Conservation (phyloP, 2,888 invertebrate genomes). For the Notocelia uddmanniana region DNA sequence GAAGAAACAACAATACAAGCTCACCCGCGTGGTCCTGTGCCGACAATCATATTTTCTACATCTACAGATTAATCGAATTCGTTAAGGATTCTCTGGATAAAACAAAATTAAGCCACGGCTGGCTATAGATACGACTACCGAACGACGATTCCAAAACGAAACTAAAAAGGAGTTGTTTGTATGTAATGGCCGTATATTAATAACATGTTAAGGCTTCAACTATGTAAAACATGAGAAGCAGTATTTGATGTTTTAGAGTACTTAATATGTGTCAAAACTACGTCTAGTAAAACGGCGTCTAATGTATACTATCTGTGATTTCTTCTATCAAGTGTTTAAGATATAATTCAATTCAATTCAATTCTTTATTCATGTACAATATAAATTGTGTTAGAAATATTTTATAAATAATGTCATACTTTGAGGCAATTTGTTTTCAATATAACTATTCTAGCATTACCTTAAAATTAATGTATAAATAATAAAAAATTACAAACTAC, state of each 20-base stretch:
- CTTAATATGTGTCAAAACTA: slow-evolving; percentile 33
- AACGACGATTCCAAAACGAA: not conserved
- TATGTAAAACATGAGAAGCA: slow-evolving; percentile 2
- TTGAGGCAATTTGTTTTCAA: too few species aligned
- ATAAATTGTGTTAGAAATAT: too few species aligned
- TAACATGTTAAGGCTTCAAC: not conserved
- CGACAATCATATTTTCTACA: slow-evolving; percentile 67
- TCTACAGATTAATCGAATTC: slow-evolving; percentile 56
- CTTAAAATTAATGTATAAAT: too few species aligned
- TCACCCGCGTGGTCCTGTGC: slow-evolving; percentile 59
- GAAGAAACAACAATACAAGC: slow-evolving; percentile 50
- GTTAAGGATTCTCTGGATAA: not conserved
- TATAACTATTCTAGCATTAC: too few species aligned
- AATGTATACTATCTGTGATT: slow-evolving; percentile 21
- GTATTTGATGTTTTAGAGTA: slow-evolving; percentile 28
- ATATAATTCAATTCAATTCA: too few species aligned
- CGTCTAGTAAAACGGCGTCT: not conserved
- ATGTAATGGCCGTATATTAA: not conserved
- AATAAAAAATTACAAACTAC: too few species aligned
- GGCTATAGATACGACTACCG: not conserved
- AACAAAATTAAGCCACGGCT: not conserved
- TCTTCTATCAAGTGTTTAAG: not conserved
- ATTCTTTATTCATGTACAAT: too few species aligned
- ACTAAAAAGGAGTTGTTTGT: not conserved
- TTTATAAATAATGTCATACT: too few species aligned